Percentiles rank a stretch among this genome's conserved stretches.
Conservation (phyloP, 2,113 vertebrate species). For the Anguilla rostrata region DNA sequence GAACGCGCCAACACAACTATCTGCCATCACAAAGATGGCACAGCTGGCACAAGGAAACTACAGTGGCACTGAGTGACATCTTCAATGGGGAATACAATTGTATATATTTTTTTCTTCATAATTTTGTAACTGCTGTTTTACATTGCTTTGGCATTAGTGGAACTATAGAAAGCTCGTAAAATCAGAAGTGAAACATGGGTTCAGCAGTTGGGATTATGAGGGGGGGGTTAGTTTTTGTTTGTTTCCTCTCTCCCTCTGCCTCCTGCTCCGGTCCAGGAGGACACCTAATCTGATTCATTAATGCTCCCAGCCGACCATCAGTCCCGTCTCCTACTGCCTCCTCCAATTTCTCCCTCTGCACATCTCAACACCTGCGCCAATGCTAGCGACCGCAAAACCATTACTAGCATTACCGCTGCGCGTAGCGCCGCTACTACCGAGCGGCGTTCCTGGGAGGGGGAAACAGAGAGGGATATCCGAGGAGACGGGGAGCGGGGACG, state of each 20-base stretch:
- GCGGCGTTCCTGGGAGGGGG: too few species aligned
- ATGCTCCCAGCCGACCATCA: conserved; percentile 68
- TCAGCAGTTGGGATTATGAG: neutral
- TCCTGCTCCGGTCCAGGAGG: conserved; percentile 31
- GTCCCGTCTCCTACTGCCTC: conserved; percentile 49
- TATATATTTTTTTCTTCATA: conserved; percentile 44
- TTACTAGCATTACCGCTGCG: neutral
- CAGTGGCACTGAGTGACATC: conserved; percentile 48
- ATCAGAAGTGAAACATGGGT: neutral
- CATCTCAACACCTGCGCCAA: conserved; percentile 42
- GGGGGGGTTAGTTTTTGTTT: conserved; percentile 18
- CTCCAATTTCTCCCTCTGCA: conserved; percentile 60
- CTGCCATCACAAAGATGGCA: conserved; percentile 26
- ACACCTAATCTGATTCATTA: conserved; percentile 72
- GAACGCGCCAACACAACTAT: neutral
- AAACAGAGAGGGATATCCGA: neutral
- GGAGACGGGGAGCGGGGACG: too few species aligned
- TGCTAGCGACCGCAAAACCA: conserved; percentile 22
- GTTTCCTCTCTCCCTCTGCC: neutral
- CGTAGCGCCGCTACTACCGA: too few species aligned
- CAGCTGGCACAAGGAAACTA: conserved; percentile 30
- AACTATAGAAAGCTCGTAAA: neutral
- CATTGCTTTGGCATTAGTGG: neutral
- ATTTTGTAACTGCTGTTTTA: neutral
- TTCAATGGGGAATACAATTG: conserved; percentile 29